A percentile compares a stretch with the other conserved stretches of the same genome.
Conservation (phyloP, 2,797 vertebrate species). For the Sebastes cheni region DNA sequence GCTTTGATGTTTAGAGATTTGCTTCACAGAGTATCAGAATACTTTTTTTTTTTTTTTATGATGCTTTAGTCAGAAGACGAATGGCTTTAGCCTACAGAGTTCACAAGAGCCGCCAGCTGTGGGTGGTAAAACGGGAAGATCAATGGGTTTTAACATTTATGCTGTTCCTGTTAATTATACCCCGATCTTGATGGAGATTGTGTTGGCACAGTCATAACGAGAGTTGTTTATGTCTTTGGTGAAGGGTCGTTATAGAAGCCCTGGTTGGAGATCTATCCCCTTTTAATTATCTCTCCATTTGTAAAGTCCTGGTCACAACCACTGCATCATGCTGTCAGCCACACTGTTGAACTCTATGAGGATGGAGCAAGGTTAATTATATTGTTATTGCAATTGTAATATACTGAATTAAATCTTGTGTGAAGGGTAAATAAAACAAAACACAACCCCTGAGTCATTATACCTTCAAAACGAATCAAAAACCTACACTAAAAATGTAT, state of each 20-base stretch:
- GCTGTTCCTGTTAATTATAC: constrained; percentile 47
- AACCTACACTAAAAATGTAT: background rate
- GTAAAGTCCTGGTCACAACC: constrained; percentile 44
- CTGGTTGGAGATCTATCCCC: constrained; percentile 44
- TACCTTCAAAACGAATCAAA: background rate
- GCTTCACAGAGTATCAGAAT: background rate
- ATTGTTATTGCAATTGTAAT: constrained; percentile 34
- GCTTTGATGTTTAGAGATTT: constrained; percentile 1
- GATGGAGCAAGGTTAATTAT: constrained; percentile 54
- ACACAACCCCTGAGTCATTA: background rate
- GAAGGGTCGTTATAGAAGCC: constrained; percentile 50
- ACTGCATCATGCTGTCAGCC: constrained; percentile 43
- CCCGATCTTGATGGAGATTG: constrained; percentile 33
- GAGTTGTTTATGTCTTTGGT: constrained; percentile 63
- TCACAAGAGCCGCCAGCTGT: constrained; percentile 26
- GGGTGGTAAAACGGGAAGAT: constrained; percentile 41
- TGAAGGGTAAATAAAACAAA: constrained; percentile 11
- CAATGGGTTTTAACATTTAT: constrained; percentile 51
- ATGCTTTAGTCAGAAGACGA: constrained; percentile 22
- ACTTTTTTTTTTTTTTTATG: background rate
- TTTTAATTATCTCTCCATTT: constrained; percentile 66
- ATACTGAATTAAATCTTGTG: constrained; percentile 16
- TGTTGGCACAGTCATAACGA: constrained; percentile 50
- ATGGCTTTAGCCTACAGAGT: constrained; percentile 25
- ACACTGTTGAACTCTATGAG: constrained; percentile 44